phyloP scores from a whole-genome alignment of 2,888 invertebrate species.

The Torymus auratus region DNA sequence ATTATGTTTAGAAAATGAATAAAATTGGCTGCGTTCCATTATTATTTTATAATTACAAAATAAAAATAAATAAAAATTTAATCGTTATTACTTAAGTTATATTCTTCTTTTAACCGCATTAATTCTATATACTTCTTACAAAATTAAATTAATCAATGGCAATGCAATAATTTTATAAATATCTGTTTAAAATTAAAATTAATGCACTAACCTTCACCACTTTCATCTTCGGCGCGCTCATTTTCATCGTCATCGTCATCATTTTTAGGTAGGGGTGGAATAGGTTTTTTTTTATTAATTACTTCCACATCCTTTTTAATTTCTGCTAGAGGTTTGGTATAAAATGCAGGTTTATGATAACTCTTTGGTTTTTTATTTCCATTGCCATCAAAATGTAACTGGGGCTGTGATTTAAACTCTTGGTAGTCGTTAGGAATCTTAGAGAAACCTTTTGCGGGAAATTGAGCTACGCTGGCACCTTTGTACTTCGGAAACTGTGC shows the following conservation, averaged over 20 bases:
- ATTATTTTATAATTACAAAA: no score
- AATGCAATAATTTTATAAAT: no score
- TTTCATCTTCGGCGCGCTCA: conserved; percentile 54
- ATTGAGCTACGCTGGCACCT: conserved; percentile 61
- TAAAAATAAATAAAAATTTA: no score
- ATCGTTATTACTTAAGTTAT: no score
- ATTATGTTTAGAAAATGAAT: no score
- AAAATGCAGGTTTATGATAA: conserved; percentile 49
- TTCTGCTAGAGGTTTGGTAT: conserved; percentile 60
- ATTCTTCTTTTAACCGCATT: no score
- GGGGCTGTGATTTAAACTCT: conserved; percentile 68
- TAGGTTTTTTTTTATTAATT: conserved; percentile 68
- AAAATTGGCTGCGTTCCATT: no score
- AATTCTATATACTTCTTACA: no score
- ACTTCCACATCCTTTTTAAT: conserved; percentile 72
- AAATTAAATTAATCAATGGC: no score
- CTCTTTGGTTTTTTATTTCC: conserved; percentile 14
- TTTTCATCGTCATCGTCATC: conserved; percentile 63
- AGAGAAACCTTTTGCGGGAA: conserved; percentile 51
- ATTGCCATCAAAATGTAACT: conserved; percentile 67
- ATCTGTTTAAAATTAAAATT: not conserved
- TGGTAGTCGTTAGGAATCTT: conserved; percentile 65
- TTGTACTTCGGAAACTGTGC: conserved; percentile 59
- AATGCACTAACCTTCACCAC: conserved; percentile 51
- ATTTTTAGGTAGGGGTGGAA: conserved; percentile 61